phyloP scores from a whole-genome alignment of 2,888 invertebrate genomes.

The Dolomedes plantarius region DNA sequence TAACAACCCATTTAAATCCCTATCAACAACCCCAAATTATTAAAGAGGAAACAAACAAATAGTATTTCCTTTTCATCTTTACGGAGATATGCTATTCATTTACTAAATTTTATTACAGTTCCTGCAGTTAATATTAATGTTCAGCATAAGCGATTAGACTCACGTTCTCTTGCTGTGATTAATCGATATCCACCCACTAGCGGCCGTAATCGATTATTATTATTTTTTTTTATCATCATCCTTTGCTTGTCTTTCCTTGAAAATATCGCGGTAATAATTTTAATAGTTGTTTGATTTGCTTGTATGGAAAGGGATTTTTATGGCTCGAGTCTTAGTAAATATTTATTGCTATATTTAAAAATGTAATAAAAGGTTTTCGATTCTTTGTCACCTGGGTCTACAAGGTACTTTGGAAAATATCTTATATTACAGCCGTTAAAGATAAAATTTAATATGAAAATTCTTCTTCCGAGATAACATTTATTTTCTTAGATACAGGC shows the following conservation, averaged over 20 bases:
- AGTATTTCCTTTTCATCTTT: conserved; percentile 9
- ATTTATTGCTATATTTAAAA: neutral
- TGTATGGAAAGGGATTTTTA: neutral
- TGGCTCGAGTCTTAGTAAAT: neutral
- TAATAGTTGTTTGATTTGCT: conserved; percentile 12
- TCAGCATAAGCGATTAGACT: neutral
- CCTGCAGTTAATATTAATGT: conserved; percentile 12
- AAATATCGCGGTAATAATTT: neutral
- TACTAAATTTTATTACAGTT: conserved; percentile 1
- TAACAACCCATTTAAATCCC: neutral
- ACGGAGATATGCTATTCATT: neutral
- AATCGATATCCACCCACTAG: neutral
- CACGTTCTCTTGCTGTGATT: neutral
- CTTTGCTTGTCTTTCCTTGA: neutral
- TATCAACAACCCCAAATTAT: conserved; percentile 14
- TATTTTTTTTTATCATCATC: neutral
- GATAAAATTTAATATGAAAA: no score
- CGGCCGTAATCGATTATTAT: neutral
- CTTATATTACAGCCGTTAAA: no score
- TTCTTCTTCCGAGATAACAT: no score
- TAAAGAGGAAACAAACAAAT: neutral
- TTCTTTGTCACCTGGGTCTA: neutral
- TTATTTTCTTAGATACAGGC: no score
- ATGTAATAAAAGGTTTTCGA: neutral
- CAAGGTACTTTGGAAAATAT: no score